Percentiles rank a stretch among this genome's conserved stretches.
Evolutionary conservation across 2,113 vertebrate species (phyloP).

Genomic region (Gambusia holbrooki): DNA sequence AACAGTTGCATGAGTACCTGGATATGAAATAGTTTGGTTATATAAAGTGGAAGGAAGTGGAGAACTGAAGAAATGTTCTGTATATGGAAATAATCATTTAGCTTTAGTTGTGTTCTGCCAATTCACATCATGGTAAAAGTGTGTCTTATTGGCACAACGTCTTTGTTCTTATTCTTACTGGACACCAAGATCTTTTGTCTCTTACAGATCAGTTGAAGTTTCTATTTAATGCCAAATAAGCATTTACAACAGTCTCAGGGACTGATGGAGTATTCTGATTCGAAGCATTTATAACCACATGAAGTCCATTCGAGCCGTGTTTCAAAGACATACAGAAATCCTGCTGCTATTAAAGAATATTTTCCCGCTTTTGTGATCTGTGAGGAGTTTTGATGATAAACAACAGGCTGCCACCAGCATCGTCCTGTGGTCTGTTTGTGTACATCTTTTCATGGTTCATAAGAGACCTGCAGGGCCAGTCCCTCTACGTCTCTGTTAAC

Average conservation of each 20-base stretch:
- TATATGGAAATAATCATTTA: too few species aligned
- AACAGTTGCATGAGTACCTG: too few species aligned
- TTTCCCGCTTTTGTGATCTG: neutral
- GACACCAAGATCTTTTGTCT: neutral
- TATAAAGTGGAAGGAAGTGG: too few species aligned
- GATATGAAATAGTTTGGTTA: too few species aligned
- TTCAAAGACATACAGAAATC: neutral
- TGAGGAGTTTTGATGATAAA: neutral
- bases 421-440: constrained; percentile 34
- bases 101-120: too few species aligned
- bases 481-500: constrained; percentile 15
- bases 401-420: neutral
- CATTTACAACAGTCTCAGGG: neutral
- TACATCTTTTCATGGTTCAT: constrained; percentile 13
- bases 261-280: neutral
- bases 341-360: neutral
- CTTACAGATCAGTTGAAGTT: neutral
- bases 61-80: too few species aligned
- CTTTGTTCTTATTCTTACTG: too few species aligned
- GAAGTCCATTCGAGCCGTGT: neutral
- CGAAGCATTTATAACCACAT: neutral
- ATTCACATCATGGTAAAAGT: too few species aligned
- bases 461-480: constrained; percentile 45
- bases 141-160: too few species aligned
- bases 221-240: neutral